Evolutionary conservation across 2,888 invertebrate species (phyloP).

Genomic region (Rhopalosiphum nymphaeae): DNA sequence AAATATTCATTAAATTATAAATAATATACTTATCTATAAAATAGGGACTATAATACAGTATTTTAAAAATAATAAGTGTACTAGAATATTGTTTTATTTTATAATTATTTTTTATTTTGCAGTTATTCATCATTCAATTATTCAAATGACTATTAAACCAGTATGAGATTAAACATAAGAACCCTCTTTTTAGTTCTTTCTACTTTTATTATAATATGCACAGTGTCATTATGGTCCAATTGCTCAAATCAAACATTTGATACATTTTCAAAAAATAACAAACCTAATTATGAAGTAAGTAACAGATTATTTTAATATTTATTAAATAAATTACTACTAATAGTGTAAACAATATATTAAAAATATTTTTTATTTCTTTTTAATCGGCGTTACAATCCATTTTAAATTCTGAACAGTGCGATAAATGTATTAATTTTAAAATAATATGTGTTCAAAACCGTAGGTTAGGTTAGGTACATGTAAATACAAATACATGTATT

Average conservation of each 20-base stretch:
- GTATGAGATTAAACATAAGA: constrained; percentile 58
- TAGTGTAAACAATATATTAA: not conserved
- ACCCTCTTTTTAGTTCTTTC: constrained; percentile 26
- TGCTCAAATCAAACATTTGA: constrained; percentile 33
- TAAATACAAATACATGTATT: no score
- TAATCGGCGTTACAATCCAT: not conserved
- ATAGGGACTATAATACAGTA: not conserved
- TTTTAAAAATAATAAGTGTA: not conserved
- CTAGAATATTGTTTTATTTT: not conserved
- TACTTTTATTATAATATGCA: constrained; percentile 21
- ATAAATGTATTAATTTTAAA: no score
- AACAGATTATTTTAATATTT: not conserved
- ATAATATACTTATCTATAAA: not conserved
- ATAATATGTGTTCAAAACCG: no score
- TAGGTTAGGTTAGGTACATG: no score
- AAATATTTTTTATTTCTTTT: not conserved
- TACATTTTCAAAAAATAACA: constrained; percentile 14
- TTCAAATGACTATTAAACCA: constrained; percentile 39
- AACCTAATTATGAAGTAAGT: constrained; percentile 39
- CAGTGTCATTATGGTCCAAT: constrained; percentile 42
- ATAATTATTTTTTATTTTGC: constrained; percentile 18
- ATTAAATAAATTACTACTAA: not conserved
- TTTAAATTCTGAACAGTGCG: no score
- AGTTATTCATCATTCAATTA: not conserved
- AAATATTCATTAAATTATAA: not conserved